These are phyloP conservation scores for Calosoma granatense DNA, from an alignment of 1,140 invertebrate species.

Conservation along the genomic window DNA sequence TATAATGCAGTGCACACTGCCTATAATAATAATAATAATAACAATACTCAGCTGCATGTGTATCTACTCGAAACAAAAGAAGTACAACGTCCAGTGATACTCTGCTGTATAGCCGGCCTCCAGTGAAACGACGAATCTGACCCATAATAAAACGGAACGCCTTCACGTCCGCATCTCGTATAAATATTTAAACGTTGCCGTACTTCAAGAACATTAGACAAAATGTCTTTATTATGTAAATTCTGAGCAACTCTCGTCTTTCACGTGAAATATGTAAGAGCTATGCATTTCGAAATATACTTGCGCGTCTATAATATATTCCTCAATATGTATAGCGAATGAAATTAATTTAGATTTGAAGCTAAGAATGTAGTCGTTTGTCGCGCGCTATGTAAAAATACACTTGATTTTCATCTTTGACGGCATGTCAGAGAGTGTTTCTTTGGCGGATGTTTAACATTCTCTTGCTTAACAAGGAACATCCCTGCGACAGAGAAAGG, in stretches of 20 bases:
- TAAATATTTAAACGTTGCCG: background rate
- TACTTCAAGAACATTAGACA: background rate
- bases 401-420: slow-evolving; percentile 2
- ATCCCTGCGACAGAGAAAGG: background rate
- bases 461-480: background rate
- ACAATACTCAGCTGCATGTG: no score
- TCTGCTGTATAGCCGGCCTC: background rate
- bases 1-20: no score
- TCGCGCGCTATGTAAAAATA: background rate
- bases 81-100: background rate
- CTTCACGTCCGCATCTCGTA: background rate
- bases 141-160: background rate
- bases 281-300: background rate
- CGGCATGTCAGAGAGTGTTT: background rate
- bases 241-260: background rate
- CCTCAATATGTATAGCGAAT: background rate
- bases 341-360: background rate
- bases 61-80: no score
- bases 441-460: slow-evolving; percentile 4
- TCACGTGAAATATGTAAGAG: background rate
- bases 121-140: background rate
- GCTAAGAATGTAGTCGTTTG: background rate
- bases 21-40: no score
- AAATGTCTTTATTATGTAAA: background rate
- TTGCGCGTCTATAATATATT: background rate